Percentiles rank a stretch among this genome's conserved stretches.
Evolutionary conservation across 2,888 invertebrate genomes (phyloP).

Genomic region (Trypoxylon attenuatum): DNA sequence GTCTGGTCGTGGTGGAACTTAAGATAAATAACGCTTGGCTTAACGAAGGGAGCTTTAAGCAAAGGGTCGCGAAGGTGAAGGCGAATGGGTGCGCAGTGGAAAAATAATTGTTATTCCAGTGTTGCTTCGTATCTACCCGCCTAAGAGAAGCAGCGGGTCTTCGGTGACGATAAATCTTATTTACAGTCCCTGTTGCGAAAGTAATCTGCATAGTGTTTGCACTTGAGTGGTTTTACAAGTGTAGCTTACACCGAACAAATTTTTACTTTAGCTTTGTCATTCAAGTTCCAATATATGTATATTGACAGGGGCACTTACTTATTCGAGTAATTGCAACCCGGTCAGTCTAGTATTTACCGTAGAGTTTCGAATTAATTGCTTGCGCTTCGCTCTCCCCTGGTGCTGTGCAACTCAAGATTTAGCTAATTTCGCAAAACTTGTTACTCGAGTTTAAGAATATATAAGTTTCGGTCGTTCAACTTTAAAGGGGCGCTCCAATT

Average conservation of each 20-base stretch:
- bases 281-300: no score
- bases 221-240: not conserved
- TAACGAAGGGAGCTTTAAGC: no score
- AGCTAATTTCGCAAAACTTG: slow-evolving; percentile 5
- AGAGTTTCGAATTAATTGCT: slow-evolving; percentile 8
- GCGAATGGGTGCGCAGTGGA: no score
- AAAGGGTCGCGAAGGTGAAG: no score
- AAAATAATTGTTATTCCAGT: not conserved
- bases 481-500: slow-evolving; percentile 19
- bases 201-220: not conserved
- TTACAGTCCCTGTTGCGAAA: not conserved
- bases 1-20: no score
- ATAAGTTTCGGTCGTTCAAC: slow-evolving; percentile 19
- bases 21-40: no score
- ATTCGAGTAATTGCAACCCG: no score
- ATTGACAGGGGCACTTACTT: no score
- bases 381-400: not conserved
- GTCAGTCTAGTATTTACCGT: no score
- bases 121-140: not conserved
- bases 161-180: not conserved
- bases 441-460: slow-evolving; percentile 9
- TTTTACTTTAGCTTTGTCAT: not conserved
- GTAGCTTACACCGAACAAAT: not conserved
- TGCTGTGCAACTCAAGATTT: slow-evolving; percentile 1
- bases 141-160: not conserved